These are phyloP conservation scores for Mactromeris polynyma DNA, from an alignment of 2,888 invertebrate species.

Conservation along the genomic window DNA sequence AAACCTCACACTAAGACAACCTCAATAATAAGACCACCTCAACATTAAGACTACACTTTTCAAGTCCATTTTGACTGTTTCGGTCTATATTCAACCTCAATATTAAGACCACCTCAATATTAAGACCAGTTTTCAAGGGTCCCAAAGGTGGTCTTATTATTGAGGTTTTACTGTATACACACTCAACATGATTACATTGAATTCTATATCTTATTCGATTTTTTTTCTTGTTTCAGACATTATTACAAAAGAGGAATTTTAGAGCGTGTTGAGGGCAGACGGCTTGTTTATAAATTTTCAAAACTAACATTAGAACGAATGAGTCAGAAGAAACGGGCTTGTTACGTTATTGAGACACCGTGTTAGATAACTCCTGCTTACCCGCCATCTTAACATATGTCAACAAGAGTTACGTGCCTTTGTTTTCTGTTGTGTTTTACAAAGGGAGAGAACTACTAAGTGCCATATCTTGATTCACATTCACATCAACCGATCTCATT, in stretches of 20 bases:
- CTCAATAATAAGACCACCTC: no score
- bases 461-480: background rate
- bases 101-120: no score
- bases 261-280: conserved; percentile 83
- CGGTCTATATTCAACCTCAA: no score
- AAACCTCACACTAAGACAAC: no score
- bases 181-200: no score
- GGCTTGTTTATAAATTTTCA: conserved; percentile 84
- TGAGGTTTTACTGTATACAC: no score
- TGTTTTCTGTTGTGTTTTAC: background rate
- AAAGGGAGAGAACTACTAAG: background rate
- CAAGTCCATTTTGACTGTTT: no score
- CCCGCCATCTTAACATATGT: background rate
- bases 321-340: conserved; percentile 38
- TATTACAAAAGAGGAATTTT: conserved; percentile 85
- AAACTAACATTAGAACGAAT: conserved; percentile 79
- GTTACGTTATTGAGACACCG: background rate
- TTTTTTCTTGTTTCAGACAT: conserved; percentile 78
- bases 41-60: no score
- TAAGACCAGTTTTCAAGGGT: no score
- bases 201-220: no score
- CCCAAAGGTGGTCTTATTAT: no score
- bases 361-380: conserved; percentile 1
- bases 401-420: background rate
- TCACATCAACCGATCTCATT: background rate